Conservation (phyloP, 2,113 vertebrate genomes). For the Etia nguti region DNA sequence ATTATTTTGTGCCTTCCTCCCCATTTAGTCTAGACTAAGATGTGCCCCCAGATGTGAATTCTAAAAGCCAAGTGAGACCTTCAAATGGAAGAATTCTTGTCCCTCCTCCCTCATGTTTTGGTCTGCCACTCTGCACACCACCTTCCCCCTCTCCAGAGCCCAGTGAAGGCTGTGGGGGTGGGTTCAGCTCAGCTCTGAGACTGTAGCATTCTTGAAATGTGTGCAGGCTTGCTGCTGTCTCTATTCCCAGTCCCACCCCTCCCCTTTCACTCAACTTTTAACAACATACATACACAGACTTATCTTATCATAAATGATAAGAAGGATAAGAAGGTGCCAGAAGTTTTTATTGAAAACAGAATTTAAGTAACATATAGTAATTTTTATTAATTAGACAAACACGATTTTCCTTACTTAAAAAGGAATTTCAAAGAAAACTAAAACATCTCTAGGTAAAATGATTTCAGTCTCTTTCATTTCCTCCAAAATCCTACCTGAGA, state of each 20-base stretch:
- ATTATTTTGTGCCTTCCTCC: background rate
- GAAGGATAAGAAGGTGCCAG: background rate
- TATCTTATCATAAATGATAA: conserved; percentile 37
- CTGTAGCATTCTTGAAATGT: conserved; percentile 59
- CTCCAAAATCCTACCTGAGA: background rate
- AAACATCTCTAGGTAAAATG: background rate
- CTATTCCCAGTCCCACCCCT: background rate
- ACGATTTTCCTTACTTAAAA: background rate
- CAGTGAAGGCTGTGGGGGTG: background rate
- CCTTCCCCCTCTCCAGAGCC: background rate
- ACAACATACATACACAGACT: background rate
- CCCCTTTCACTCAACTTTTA: background rate
- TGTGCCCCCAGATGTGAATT: background rate
- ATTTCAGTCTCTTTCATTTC: background rate
- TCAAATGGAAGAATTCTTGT: conserved; percentile 24
- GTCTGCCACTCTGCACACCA: background rate
- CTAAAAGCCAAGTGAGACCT: background rate
- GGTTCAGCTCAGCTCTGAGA: background rate
- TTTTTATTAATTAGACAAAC: background rate
- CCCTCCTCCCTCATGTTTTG: background rate
- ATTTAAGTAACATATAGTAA: background rate
- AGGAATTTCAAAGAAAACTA: background rate
- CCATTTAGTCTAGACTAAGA: background rate
- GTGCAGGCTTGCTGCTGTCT: conserved; percentile 1
- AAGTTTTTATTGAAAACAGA: background rate